phyloP scores from a whole-genome alignment of 53 echinoderm and acorn worm species.

The Stichopus horrens region DNA sequence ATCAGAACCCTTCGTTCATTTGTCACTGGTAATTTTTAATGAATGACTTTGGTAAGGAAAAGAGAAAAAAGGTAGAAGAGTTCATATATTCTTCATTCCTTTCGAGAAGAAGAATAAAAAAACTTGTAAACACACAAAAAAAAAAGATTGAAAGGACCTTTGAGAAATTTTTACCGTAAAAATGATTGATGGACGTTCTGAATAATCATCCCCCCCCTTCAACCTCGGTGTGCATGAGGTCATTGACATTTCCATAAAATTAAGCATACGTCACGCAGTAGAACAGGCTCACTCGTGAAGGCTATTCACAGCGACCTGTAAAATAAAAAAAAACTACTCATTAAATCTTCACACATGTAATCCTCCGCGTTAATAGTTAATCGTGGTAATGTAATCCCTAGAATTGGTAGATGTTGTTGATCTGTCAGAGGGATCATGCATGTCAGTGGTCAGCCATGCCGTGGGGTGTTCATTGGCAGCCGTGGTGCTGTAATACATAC shows the following conservation, averaged over 20 bases:
- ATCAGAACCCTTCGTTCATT: too few species aligned
- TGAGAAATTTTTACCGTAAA: constrained; percentile 15
- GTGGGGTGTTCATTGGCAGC: too few species aligned
- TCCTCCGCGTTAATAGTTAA: too few species aligned
- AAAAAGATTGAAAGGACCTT: constrained; percentile 34
- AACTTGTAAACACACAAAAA: background rate
- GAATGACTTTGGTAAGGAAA: background rate
- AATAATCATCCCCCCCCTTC: constrained; percentile 16
- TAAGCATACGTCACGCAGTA: background rate
- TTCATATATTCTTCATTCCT: background rate
- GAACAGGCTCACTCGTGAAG: background rate
- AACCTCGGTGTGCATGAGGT: background rate
- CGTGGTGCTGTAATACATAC: too few species aligned
- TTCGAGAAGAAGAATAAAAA: too few species aligned
- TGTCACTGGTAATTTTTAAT: background rate
- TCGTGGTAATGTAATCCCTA: too few species aligned
- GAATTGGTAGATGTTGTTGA: too few species aligned
- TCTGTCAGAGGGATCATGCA: too few species aligned
- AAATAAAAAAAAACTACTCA: background rate
- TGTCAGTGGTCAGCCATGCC: too few species aligned
- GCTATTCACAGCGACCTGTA: background rate
- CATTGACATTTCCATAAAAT: constrained; percentile 6
- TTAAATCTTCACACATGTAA: too few species aligned
- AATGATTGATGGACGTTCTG: constrained; percentile 17
- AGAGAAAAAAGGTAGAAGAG: background rate